phyloP scores from a whole-genome alignment of 2,797 vertebrate species.

The Ataeniobius toweri region DNA sequence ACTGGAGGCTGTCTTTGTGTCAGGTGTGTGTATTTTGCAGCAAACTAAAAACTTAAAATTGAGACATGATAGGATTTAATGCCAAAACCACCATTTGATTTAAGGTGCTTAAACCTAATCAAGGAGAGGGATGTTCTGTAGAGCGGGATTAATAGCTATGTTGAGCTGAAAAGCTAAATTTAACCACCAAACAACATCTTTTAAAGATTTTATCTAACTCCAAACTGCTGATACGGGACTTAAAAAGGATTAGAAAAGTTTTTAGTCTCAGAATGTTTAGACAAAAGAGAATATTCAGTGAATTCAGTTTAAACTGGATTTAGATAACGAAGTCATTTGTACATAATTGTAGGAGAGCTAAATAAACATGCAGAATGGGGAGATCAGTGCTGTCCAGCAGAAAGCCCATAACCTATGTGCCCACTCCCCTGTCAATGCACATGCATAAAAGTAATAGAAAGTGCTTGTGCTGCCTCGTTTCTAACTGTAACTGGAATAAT shows the following conservation, averaged over 20 bases:
- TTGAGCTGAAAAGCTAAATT: background rate
- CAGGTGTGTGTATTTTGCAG: background rate
- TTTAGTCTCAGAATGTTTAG: background rate
- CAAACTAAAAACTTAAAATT: background rate
- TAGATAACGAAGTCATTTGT: background rate
- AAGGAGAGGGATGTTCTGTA: background rate
- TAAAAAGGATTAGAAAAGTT: background rate
- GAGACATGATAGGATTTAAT: background rate
- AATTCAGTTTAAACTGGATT: background rate
- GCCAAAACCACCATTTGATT: background rate
- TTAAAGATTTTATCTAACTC: background rate
- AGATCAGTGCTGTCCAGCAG: background rate
- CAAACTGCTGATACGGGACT: background rate
- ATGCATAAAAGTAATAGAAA: background rate
- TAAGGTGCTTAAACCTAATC: background rate
- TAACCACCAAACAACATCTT: background rate
- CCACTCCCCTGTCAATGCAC: background rate
- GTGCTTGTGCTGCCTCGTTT: background rate
- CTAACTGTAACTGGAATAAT: background rate
- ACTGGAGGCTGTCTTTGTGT: background rate
- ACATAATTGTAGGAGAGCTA: background rate
- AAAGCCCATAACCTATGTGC: background rate
- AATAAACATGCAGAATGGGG: background rate
- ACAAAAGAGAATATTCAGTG: background rate
- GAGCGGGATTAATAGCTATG: background rate